Conservation (phyloP, 1,140 invertebrate species). For the Aphelenchoides besseyi region DNA sequence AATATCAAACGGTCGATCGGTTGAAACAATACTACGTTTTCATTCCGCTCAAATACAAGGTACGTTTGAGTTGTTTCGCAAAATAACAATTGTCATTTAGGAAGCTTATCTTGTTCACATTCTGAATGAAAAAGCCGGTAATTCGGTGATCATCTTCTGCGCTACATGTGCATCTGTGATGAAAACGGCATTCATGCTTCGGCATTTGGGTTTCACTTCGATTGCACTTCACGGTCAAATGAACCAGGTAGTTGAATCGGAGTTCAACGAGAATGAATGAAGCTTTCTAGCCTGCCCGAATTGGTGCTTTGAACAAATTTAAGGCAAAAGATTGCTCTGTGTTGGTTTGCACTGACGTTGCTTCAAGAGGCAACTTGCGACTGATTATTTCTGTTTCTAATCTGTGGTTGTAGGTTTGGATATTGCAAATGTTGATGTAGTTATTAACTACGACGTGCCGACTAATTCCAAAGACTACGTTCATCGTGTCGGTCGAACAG, state of each 20-base stretch:
- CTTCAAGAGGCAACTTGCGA: slow-evolving; percentile 79
- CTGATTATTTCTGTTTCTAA: too few relatives aligned
- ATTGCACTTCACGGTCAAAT: slow-evolving; percentile 96
- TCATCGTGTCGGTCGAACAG: slow-evolving; percentile 90
- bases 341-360: slow-evolving; percentile 94
- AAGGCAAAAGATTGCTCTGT: slow-evolving; percentile 81
- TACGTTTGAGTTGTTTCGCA: slow-evolving; percentile 55
- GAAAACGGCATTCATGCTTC: slow-evolving; percentile 78
- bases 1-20: slow-evolving; percentile 94
- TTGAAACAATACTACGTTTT: slow-evolving; percentile 92
- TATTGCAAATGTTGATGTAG: slow-evolving; percentile 94
- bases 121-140: slow-evolving; percentile 89
- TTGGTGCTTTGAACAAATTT: slow-evolving; percentile 87
- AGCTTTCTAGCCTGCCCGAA: slow-evolving; percentile 74
- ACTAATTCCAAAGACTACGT: slow-evolving; percentile 89
- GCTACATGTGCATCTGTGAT: slow-evolving; percentile 87
- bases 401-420: slow-evolving; percentile 70
- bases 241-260: slow-evolving; percentile 70
- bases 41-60: slow-evolving; percentile 91
- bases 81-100: slow-evolving; percentile 65
- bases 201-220: slow-evolving; percentile 81
- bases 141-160: slow-evolving; percentile 95
- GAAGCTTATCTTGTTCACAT: slow-evolving; percentile 94
- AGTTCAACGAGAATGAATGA: too few relatives aligned
- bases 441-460: slow-evolving; percentile 95